Percentiles rank a stretch among this genome's conserved stretches.
Evolutionary conservation across 2,113 vertebrate genomes (phyloP).

Genomic region (Gopherus flavomarginatus): DNA sequence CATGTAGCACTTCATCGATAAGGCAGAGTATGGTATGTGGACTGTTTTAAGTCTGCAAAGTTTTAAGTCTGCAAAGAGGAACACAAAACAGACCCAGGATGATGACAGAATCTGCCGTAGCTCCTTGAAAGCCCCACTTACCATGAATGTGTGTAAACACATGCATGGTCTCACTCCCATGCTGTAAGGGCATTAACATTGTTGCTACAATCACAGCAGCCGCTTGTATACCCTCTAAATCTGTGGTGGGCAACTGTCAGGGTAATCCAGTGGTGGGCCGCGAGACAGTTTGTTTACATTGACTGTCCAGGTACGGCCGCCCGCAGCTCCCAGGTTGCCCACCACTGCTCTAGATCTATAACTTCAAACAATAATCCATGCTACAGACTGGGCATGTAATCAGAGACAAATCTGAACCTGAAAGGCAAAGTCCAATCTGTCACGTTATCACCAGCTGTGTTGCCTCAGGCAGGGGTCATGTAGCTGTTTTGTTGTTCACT

Average conservation of each 20-base stretch:
- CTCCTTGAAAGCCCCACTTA: slow-evolving; percentile 60
- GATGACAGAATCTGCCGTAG: slow-evolving; percentile 67
- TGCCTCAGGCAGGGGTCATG: neutral
- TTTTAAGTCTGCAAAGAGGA: neutral
- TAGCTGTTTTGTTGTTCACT: neutral
- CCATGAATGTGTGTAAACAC: slow-evolving; percentile 2
- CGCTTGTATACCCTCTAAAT: neutral
- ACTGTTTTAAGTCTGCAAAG: neutral
- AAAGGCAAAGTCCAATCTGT: neutral
- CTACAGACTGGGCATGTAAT: fast-evolving
- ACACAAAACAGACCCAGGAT: slow-evolving; percentile 61
- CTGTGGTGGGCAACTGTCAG: too few relatives aligned
- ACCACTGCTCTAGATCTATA: neutral
- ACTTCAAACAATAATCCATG: neutral
- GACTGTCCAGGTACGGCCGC: too few relatives aligned
- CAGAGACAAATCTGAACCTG: neutral
- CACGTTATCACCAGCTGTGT: neutral
- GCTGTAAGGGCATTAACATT: neutral
- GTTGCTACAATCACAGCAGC: neutral
- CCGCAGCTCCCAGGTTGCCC: too few relatives aligned
- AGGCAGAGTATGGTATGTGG: neutral
- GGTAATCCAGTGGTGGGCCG: too few relatives aligned
- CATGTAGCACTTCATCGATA: slow-evolving; percentile 1
- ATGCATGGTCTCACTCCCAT: neutral
- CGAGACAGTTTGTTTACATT: too few relatives aligned